Evolutionary conservation across 2,797 vertebrate species (phyloP).

Genomic region (Staurois parvus): DNA sequence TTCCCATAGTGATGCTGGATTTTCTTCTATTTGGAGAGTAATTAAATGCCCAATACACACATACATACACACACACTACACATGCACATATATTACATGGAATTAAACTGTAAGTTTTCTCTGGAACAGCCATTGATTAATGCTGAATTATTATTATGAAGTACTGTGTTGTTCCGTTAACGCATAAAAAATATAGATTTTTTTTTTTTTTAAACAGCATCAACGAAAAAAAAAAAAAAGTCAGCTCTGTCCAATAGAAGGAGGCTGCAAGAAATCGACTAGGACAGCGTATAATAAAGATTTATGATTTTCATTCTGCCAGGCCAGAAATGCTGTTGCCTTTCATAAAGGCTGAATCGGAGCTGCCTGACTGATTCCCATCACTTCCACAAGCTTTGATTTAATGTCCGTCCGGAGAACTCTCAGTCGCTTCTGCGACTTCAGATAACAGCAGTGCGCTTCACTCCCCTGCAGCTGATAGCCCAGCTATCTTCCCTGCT

Average conservation of each 20-base stretch:
- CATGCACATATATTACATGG: no score
- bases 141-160: conserved; percentile 13
- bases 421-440: conserved; percentile 72
- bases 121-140: neutral
- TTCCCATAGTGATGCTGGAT: no score
- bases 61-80: no score
- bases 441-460: conserved; percentile 65
- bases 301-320: conserved; percentile 78
- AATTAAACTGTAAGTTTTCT: neutral
- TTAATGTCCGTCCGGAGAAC: conserved; percentile 69
- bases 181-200: conserved; percentile 45
- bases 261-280: conserved; percentile 76
- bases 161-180: neutral
- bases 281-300: conserved; percentile 82
- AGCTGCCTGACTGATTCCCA: conserved; percentile 73
- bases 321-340: conserved; percentile 64
- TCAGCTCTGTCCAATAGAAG: conserved; percentile 37
- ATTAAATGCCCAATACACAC: no score
- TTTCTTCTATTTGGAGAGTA: no score
- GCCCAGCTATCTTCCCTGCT: neutral
- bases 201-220: conserved; percentile 1
- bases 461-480: neutral
- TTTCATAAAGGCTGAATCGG: conserved; percentile 54
- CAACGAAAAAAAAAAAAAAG: conserved; percentile 1
- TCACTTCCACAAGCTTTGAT: conserved; percentile 71